These are phyloP conservation scores for Dromiciops gliroides DNA, from an alignment of 2,113 vertebrate species.

Conservation along the genomic window DNA sequence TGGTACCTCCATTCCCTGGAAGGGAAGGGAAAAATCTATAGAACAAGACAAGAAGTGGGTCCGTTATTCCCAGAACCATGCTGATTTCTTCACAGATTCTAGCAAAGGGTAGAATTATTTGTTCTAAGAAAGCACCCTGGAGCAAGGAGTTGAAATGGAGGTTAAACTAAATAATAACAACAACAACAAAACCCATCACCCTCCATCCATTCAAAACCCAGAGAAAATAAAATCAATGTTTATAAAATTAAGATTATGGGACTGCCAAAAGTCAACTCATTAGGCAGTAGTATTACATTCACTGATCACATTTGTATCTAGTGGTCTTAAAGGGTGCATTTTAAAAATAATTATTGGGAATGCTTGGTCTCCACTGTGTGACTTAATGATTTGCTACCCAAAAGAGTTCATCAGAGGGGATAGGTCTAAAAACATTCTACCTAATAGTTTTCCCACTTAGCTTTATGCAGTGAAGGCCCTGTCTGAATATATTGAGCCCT, in stretches of 20 bases:
- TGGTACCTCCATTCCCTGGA: conserved; percentile 27
- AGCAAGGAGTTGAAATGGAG: conserved; percentile 65
- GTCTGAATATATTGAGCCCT: conserved; percentile 46
- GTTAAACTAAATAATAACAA: conserved; percentile 46
- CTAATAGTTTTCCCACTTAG: conserved; percentile 42
- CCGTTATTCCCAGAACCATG: conserved; percentile 66
- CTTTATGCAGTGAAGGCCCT: conserved; percentile 26
- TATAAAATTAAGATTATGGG: conserved; percentile 65
- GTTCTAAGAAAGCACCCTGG: conserved; percentile 43
- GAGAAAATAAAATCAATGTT: conserved; percentile 44
- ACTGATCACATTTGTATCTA: conserved; percentile 21
- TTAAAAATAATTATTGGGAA: conserved; percentile 39
- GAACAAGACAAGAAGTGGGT: conserved; percentile 61
- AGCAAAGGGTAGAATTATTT: conserved; percentile 61
- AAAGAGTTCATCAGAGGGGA: conserved; percentile 39
- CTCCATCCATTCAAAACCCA: conserved; percentile 45
- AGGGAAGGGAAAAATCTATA: conserved; percentile 54
- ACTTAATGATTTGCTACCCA: conserved; percentile 36
- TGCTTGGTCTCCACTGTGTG: conserved; percentile 24
- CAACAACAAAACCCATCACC: background rate
- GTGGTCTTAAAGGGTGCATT: conserved; percentile 45
- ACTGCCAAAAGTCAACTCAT: conserved; percentile 53
- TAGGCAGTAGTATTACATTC: conserved; percentile 40
- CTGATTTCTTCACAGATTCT: conserved; percentile 48
- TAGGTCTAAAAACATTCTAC: conserved; percentile 15